Base-by-base conservation (phyloP, 2,888 invertebrate species). In the Drosophila testacea region DNA sequence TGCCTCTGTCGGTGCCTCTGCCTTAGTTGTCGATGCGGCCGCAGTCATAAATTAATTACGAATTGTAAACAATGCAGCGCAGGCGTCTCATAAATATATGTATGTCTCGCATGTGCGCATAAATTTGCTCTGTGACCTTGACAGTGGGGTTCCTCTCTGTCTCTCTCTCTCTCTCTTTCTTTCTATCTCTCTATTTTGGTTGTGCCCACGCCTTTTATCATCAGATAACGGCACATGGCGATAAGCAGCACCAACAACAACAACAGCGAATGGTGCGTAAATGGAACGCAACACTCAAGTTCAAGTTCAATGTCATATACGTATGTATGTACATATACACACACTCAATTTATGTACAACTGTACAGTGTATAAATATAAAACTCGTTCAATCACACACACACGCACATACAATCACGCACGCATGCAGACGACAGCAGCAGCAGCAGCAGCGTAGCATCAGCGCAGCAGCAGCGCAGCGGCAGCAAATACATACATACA, bases 71-170 rank as follows among this genome's bases (percentile, higher is more conserved):
- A 87, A 84, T 82, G 84, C 81, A 81, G 74, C 69, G 79, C 79
- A 74, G 75, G 75, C 79, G 70, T 79, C 70, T 72, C 79, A 76
- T 77, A 79, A 68, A 83, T 83, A 87, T 16, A 22, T 2, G 2
- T 87, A 82, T 84, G 82, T 84, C 54, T 75, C 69, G 65, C 88
- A 77, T 88, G 76, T 77, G 82, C 68, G 82, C 88, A 83, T 83
- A 82, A 84, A 83, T 83, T 83, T 84, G 85, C 82, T 82, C 77
- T 56, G 71, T 57, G 85, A 82, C 82, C 82, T 83, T 83, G 88
- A 56, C 52, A 48, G 34, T 7, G 13, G 36, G 1, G 11, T 34
- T 42, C 34, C 32, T 22, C 22, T 22, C 22, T n/a, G 42, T 41
- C 39, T 11, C 54, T 46, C 11, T 22, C 22, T 44, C 13, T 1